Percentiles rank a stretch among this genome's conserved stretches.
Evolutionary conservation across 2,888 invertebrate genomes (phyloP).

Genomic region (Heliconius hortense): DNA sequence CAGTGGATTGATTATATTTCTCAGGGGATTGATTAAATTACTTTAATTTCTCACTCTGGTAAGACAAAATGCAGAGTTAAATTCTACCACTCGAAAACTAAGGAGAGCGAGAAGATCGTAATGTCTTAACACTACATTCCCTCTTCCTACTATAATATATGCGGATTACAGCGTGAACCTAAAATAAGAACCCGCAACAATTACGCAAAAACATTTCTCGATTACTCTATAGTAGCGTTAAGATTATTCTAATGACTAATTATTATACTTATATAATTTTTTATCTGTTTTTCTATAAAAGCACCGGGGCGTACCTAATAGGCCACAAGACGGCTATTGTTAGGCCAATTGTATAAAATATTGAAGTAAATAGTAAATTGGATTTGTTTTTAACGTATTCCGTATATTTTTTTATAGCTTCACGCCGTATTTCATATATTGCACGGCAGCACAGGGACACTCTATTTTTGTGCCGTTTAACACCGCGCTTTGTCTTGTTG

Average conservation of each 20-base stretch:
- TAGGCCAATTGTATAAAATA: background rate
- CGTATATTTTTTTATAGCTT: background rate
- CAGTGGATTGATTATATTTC: too few species aligned
- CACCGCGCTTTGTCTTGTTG: too few species aligned
- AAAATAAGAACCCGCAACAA: background rate
- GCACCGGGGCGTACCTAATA: constrained; percentile 6
- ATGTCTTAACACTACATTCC: background rate
- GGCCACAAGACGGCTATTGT: background rate
- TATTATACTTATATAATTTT: constrained; percentile 3
- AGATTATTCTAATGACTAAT: background rate
- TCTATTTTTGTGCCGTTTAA: too few species aligned
- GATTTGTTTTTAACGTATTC: too few species aligned
- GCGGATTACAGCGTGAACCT: too few species aligned
- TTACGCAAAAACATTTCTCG: background rate
- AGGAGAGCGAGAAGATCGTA: background rate
- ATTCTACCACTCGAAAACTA: background rate
- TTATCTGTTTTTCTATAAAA: background rate
- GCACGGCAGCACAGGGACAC: background rate
- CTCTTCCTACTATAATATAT: background rate
- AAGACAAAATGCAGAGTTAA: background rate
- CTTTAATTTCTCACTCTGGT: too few species aligned
- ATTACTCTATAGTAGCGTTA: background rate
- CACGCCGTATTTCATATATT: background rate
- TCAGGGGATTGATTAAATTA: too few species aligned
- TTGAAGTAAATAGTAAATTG: background rate